Percentiles rank a stretch among this genome's conserved stretches.
These are phyloP conservation scores for Chrysomallon squamiferum DNA, from an alignment of 1,140 invertebrate species.

Conservation along the genomic window DNA sequence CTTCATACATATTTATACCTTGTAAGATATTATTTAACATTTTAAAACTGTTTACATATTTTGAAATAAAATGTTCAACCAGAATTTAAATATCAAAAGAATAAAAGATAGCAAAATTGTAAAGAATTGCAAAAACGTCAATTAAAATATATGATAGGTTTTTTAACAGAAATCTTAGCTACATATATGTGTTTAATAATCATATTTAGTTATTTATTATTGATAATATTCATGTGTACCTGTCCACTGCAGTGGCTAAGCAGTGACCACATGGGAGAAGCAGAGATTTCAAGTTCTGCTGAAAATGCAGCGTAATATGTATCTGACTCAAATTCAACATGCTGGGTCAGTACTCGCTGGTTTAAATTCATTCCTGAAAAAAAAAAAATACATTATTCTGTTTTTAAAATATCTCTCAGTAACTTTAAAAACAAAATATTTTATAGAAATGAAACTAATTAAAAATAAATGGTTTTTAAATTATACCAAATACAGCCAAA, in stretches of 20 bases:
- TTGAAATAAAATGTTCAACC: too few species aligned
- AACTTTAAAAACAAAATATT: too few species aligned
- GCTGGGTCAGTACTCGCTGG: conserved; percentile 83
- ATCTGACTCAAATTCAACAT: conserved; percentile 96
- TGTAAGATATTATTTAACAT: not conserved
- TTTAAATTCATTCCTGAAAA: conserved; percentile 92
- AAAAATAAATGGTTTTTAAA: too few species aligned
- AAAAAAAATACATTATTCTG: conserved; percentile 6
- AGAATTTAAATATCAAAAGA: too few species aligned
- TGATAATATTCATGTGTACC: too few species aligned
- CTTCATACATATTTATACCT: not conserved
- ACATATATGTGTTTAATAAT: too few species aligned
- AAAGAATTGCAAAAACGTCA: too few species aligned
- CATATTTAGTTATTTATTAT: too few species aligned
- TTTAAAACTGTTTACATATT: not conserved
- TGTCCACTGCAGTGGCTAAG: conserved; percentile 86
- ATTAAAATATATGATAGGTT: not conserved
- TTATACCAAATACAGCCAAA: too few species aligned
- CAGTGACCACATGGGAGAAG: conserved; percentile 96
- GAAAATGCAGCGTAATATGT: conserved; percentile 97
- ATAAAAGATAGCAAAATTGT: too few species aligned
- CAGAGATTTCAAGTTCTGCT: conserved; percentile 93
- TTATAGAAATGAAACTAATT: too few species aligned
- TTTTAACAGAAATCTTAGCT: not conserved
- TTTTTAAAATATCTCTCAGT: too few species aligned